Percentiles rank a stretch among this genome's conserved stretches.
These are phyloP conservation scores for Rhopalosiphum padi DNA, from an alignment of 1,140 invertebrate species.

Conservation along the genomic window DNA sequence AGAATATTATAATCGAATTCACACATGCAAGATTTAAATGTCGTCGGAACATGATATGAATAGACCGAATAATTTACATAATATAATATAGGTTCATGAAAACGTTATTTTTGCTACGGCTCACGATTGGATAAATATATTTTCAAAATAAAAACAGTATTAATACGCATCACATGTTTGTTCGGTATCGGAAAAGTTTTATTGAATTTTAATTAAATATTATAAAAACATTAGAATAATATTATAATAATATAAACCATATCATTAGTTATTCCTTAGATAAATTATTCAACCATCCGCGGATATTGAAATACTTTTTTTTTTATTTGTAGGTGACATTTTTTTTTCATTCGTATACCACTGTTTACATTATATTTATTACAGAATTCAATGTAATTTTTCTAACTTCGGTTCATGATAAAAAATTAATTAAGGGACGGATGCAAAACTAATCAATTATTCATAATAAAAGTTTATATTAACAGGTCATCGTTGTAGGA, in stretches of 20 bases:
- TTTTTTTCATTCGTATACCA: not conserved
- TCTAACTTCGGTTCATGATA: not conserved
- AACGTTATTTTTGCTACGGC: not conserved
- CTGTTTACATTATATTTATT: not conserved
- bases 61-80: conserved; percentile 1
- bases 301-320: not conserved
- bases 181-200: conserved; percentile 10
- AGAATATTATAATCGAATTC: not conserved
- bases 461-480: conserved; percentile 23
- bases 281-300: not conserved
- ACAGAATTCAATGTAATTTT: conserved; percentile 1
- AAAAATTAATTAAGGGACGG: conserved; percentile 12
- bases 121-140: not conserved
- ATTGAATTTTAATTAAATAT: conserved; percentile 20
- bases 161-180: not conserved
- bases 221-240: not conserved
- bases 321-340: not conserved
- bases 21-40: not conserved
- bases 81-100: not conserved
- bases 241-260: not conserved
- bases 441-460: conserved; percentile 23
- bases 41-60: not conserved
- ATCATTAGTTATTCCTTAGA: not conserved
- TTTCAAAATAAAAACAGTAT: not conserved
- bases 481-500: conserved; percentile 4